Evolutionary conservation across 2,797 vertebrate genomes (phyloP).

Genomic region (Pseudopleuronectes americanus): DNA sequence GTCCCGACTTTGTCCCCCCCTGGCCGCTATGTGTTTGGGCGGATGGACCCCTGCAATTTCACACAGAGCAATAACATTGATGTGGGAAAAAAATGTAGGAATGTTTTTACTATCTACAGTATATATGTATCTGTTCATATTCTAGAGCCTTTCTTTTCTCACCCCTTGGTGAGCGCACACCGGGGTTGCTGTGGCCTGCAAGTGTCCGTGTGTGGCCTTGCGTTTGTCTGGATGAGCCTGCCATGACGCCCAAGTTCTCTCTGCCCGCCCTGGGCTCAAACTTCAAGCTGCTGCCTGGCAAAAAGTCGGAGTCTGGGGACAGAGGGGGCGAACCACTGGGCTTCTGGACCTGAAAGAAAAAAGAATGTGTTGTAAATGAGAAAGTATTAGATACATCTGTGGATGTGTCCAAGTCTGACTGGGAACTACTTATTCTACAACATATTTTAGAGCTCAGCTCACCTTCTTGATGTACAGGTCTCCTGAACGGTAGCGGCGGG

Average conservation of each 20-base stretch:
- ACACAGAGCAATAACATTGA: slow-evolving; percentile 6
- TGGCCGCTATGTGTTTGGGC: slow-evolving; percentile 69
- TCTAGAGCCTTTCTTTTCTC: slow-evolving; percentile 2
- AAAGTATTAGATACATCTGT: fast-evolving
- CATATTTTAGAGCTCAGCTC: background rate
- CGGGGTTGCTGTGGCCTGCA: slow-evolving; percentile 58
- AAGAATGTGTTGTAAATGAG: background rate
- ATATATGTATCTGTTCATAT: background rate
- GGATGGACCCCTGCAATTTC: slow-evolving; percentile 81
- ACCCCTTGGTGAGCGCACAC: slow-evolving; percentile 71
- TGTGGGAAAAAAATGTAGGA: no score
- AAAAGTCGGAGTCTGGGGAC: slow-evolving; percentile 67
- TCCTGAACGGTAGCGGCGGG: slow-evolving; percentile 89
- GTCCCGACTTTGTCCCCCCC: slow-evolving; percentile 73
- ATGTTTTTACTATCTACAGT: background rate
- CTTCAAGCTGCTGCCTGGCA: slow-evolving; percentile 65
- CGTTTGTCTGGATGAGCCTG: slow-evolving; percentile 58
- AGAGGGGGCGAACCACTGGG: slow-evolving; percentile 46
- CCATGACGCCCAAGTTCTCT: slow-evolving; percentile 53
- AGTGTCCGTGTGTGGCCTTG: slow-evolving; percentile 56
- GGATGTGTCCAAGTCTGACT: background rate
- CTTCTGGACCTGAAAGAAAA: slow-evolving; percentile 60
- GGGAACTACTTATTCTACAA: background rate
- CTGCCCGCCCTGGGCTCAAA: slow-evolving; percentile 61
- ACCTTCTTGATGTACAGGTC: slow-evolving; percentile 93